Base-by-base conservation (phyloP, 1,140 invertebrate species). In the Paraescarpia echinospica region DNA sequence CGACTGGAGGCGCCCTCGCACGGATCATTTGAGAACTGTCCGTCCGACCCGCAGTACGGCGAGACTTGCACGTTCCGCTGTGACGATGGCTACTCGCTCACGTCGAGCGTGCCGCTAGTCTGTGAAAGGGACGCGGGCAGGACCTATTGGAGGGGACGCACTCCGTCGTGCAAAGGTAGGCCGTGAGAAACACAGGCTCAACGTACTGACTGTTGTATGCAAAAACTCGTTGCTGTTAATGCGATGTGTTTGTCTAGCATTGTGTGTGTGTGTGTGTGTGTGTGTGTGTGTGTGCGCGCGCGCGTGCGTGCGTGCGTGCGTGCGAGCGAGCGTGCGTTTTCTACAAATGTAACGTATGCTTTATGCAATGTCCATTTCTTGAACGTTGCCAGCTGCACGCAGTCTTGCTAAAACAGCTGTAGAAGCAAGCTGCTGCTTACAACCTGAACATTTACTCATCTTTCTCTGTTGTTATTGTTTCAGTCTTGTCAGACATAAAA, bases 21-120 rank as follows among this genome's bases (percentile, higher is more conserved):
- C 77, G 92, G 92, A 33, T 35, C 41, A 27, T 35, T 88, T 33
- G 51, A 33, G 33, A 48, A 92, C n/a, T 92, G 92, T 33, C 59
- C 92, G 77, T 89, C 48, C 31, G 33, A 59, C 34, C 92, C 92
- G n/a, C 41, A 77, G 41, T 92, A 77, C 34, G 92, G 92, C 12
- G 92, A 92, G 88, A 77, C 92, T 0, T 92, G 92, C 48, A 92
- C 41, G 6, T 92, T 92, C 18, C 34, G 51, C 48, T 92, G 92
- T 14, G 31, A 35, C n/a, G 41, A 34, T 14, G 92, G 92, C 41
- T 88, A 89, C 51, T 6, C 33, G 0, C 41, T 92, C 31, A 88
- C 33, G 14, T 35, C 48, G 51, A 88, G 33, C 34, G 34, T 35
- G 14, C 92, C 92, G 31, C 22, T 92, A 27, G 92, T 92, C 9